These are phyloP conservation scores for Xenopus tropicalis DNA, from an alignment of 2,113 vertebrate species.

Conservation along the genomic window DNA sequence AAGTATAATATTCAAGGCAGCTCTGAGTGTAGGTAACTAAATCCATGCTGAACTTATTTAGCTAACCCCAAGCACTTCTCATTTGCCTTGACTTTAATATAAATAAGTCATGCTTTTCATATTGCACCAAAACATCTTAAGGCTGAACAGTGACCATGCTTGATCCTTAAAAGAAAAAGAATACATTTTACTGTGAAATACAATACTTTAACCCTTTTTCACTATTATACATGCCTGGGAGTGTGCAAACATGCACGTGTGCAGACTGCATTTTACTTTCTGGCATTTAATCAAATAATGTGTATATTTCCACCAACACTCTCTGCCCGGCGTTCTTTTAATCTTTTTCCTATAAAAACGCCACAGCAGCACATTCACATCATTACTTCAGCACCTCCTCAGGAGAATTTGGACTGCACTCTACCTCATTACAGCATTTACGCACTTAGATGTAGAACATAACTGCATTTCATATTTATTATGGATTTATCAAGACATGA, in stretches of 20 bases:
- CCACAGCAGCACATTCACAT: constrained; percentile 39
- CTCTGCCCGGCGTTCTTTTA: neutral
- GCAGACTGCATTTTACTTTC: neutral
- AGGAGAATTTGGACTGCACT: constrained; percentile 46
- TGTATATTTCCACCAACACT: no score
- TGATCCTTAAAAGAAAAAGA: no score
- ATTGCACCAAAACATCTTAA: no score
- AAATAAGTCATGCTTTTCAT: no score
- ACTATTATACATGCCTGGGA: neutral
- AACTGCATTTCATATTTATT: constrained; percentile 57
- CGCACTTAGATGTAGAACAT: constrained; percentile 48
- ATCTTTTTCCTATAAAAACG: constrained; percentile 40
- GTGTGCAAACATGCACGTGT: neutral
- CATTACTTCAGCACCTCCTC: constrained; percentile 37
- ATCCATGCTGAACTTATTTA: no score
- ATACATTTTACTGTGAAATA: no score
- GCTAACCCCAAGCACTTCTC: no score
- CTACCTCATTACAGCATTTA: constrained; percentile 52
- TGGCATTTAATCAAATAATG: neutral
- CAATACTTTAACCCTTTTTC: no score
- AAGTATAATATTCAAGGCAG: no score
- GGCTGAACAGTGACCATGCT: no score
- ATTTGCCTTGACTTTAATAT: no score
- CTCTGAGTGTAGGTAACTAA: no score
- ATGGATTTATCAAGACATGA: constrained; percentile 59